These are phyloP conservation scores for Cryptus armator DNA, from an alignment of 2,888 invertebrate genomes.

Conservation along the genomic window DNA sequence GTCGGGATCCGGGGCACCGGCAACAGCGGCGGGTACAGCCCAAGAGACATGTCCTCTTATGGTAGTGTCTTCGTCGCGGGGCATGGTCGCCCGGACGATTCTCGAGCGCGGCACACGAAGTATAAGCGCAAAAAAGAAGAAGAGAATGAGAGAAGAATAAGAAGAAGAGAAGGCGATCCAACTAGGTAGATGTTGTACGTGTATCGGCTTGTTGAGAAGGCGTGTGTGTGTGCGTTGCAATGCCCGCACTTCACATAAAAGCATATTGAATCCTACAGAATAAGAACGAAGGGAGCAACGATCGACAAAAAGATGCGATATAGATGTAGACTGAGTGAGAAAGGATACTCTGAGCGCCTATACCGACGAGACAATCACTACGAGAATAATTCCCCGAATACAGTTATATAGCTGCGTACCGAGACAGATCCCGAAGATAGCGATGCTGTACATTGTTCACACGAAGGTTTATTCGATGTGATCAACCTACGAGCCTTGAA, in stretches of 20 bases:
- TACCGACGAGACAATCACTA: constrained; percentile 13
- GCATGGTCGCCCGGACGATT: constrained; percentile 58
- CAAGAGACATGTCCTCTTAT: constrained; percentile 82
- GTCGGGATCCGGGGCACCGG: constrained; percentile 62
- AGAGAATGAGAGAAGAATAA: constrained; percentile 47
- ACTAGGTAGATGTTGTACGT: constrained; percentile 46
- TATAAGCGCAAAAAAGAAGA: constrained; percentile 52
- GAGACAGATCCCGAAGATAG: constrained; percentile 14
- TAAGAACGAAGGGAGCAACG: constrained; percentile 42
- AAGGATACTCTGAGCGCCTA: background rate
- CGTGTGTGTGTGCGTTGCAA: constrained; percentile 45
- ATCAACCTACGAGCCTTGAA: constrained; percentile 30
- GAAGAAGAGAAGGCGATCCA: constrained; percentile 31
- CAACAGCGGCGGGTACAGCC: constrained; percentile 44
- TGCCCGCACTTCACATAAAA: constrained; percentile 42
- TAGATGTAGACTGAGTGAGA: background rate
- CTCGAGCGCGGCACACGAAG: constrained; percentile 57
- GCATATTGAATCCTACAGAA: constrained; percentile 57
- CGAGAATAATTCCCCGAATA: background rate
- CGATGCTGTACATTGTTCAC: constrained; percentile 6
- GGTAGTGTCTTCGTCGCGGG: constrained; percentile 79
- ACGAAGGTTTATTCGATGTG: constrained; percentile 20
- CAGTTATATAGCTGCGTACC: constrained; percentile 18
- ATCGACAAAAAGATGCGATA: background rate
- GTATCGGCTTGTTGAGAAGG: constrained; percentile 40